Base-by-base conservation (phyloP, 2,797 vertebrate species). In the Cynopterus sphinx region DNA sequence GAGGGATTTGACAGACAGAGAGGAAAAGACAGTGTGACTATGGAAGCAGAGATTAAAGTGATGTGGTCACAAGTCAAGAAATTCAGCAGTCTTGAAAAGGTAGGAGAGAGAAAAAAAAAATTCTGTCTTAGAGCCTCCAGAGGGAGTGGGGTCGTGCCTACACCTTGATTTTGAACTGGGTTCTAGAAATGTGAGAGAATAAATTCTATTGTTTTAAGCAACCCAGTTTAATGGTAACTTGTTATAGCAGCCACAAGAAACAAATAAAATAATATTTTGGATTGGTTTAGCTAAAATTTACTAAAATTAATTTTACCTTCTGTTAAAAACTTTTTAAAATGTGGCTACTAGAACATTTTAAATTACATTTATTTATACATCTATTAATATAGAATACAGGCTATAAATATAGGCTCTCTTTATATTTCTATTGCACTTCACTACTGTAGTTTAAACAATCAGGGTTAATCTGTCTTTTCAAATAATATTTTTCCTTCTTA, bases 401-500 rank as follows among this genome's bases (percentile, higher is more conserved):
- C 75, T 26, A 57, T 57, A 28, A 10, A 39, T 77, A 36, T 36
- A 53, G 46, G 9, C 6, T 81, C 17, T 51, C n/a, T 65, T 36
- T 83, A 5, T 33, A 55, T 71, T 92, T 86, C 28, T 57, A n/a
- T 31, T 63, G 24, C 16, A 90, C 24, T 31, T 11, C 19, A 61
- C 43, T 59, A 8, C 1, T 92, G 4, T 71, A 46, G 41, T 89
- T 67, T 36, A 75, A 90, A 59, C 49, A 75, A 43, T 53, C 68
- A 73, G 11, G 71, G 28, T 13, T 71, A 33, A 26, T 65, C 26
- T 73, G 13, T 75, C 21, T 87, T 86, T 82, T 43, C 31, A 95
- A 78, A 82, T 19, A 33, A 59, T 26, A 75, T 55, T 75, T 87
- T 79, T 74, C 24, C 10, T 41, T 57, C 39, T 75, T 71, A 86